phyloP scores from a whole-genome alignment of 2,888 invertebrate species.

The Philhelius pedissequus region DNA sequence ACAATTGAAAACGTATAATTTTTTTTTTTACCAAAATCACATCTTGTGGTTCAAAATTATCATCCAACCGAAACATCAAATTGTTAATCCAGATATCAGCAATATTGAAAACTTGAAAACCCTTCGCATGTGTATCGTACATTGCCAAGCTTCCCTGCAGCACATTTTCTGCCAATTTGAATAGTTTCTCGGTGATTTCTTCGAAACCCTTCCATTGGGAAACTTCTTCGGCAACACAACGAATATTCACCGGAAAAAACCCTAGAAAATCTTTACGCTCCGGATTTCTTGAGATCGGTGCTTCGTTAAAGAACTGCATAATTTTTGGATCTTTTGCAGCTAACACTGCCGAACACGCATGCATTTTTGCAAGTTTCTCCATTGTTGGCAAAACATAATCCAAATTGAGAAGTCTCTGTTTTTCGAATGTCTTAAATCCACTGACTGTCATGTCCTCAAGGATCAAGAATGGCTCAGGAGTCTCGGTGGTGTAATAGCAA shows the following conservation, averaged over 20 bases:
- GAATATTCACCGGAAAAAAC: conserved; percentile 76
- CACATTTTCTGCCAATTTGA: conserved; percentile 75
- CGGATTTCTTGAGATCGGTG: conserved; percentile 76
- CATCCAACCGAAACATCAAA: conserved; percentile 76
- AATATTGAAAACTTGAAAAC: conserved; percentile 76
- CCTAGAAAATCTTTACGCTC: conserved; percentile 76
- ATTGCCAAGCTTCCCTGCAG: conserved; percentile 74
- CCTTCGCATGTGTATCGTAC: conserved; percentile 73
- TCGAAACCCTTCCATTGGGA: conserved; percentile 77
- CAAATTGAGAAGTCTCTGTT: conserved; percentile 80
- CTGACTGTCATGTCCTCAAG: conserved; percentile 81
- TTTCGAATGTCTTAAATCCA: conserved; percentile 81
- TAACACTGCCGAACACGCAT: conserved; percentile 80
- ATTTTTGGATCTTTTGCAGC: conserved; percentile 73
- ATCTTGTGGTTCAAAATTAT: conserved; percentile 75
- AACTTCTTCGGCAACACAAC: conserved; percentile 76
- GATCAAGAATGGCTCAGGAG: conserved; percentile 78
- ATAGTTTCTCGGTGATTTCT: conserved; percentile 77
- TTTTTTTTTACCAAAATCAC: conserved; percentile 74
- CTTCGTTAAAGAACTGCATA: conserved; percentile 76
- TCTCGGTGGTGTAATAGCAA: conserved; percentile 77
- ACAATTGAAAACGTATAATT: background rate
- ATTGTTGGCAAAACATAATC: conserved; percentile 80
- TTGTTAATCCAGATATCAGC: conserved; percentile 78
- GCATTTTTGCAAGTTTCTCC: conserved; percentile 81